Evolutionary conservation across 2,797 vertebrate species (phyloP).

Genomic region (Microctenopoma stevenorrisi): DNA sequence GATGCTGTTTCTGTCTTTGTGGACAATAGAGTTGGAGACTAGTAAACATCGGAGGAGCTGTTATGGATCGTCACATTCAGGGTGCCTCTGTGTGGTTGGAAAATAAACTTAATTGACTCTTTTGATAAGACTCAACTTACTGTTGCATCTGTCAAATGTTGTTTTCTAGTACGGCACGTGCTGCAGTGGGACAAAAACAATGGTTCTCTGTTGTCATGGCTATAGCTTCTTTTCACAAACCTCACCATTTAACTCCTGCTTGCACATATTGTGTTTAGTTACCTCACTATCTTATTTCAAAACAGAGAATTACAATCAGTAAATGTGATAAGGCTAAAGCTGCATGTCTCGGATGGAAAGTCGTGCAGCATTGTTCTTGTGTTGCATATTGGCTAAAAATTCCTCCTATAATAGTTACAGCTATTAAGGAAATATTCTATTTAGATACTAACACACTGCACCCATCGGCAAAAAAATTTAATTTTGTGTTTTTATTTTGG

Average conservation of each 20-base stretch:
- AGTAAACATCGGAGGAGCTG: constrained; percentile 32
- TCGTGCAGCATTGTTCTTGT: neutral
- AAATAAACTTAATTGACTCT: constrained; percentile 35
- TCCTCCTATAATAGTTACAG: no score
- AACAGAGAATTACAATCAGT: neutral
- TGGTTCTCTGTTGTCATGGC: neutral
- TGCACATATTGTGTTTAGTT: neutral
- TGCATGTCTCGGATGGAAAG: neutral
- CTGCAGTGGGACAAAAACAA: neutral
- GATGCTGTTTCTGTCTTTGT: constrained; percentile 31
- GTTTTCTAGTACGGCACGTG: neutral
- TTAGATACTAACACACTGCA: no score
- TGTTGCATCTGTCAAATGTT: constrained; percentile 5
- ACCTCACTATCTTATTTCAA: neutral
- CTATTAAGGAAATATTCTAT: no score
- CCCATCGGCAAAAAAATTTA: no score
- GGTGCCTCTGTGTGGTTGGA: constrained; percentile 44
- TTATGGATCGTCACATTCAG: constrained; percentile 17
- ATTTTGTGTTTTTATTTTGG: neutral
- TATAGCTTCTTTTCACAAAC: neutral
- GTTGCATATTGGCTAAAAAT: neutral
- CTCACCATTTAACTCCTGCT: neutral
- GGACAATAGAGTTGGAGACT: constrained; percentile 22
- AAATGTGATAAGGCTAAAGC: neutral
- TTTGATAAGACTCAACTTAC: constrained; percentile 13